phyloP scores from a whole-genome alignment of 2,797 vertebrate genomes.

The Lycodopsis pacificus region DNA sequence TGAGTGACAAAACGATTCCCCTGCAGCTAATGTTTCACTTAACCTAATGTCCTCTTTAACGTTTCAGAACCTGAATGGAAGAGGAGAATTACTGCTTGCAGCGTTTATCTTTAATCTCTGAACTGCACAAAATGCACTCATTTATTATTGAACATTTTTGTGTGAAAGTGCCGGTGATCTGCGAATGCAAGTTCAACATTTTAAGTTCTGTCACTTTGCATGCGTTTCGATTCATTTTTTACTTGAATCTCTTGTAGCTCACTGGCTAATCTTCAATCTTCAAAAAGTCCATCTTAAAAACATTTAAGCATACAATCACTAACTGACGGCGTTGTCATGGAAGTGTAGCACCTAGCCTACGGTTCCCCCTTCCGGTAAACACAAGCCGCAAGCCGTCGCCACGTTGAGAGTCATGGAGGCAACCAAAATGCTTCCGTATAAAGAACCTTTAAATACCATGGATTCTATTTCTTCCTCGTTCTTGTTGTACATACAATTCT shows the following conservation, averaged over 20 bases:
- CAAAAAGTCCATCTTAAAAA: too few relatives aligned
- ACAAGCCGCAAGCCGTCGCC: too few relatives aligned
- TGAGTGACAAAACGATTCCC: background rate
- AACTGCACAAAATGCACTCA: background rate
- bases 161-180: background rate
- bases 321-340: too few relatives aligned
- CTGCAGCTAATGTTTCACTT: slow-evolving; percentile 3
- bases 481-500: background rate
- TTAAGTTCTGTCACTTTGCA: background rate
- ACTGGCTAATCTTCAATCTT: background rate
- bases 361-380: too few relatives aligned
- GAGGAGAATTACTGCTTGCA: background rate
- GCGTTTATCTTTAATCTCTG: background rate
- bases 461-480: background rate
- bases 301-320: too few relatives aligned
- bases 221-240: background rate
- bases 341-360: too few relatives aligned
- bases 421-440: too few relatives aligned
- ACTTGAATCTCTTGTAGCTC: background rate
- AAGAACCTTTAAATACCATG: background rate
- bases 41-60: background rate
- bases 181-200: background rate
- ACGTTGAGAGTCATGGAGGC: too few relatives aligned
- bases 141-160: background rate
- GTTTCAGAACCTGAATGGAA: background rate